Percentiles rank a stretch among this genome's conserved stretches.
Conservation (phyloP, 2,888 invertebrate species). For the Drosophila silvestris region DNA sequence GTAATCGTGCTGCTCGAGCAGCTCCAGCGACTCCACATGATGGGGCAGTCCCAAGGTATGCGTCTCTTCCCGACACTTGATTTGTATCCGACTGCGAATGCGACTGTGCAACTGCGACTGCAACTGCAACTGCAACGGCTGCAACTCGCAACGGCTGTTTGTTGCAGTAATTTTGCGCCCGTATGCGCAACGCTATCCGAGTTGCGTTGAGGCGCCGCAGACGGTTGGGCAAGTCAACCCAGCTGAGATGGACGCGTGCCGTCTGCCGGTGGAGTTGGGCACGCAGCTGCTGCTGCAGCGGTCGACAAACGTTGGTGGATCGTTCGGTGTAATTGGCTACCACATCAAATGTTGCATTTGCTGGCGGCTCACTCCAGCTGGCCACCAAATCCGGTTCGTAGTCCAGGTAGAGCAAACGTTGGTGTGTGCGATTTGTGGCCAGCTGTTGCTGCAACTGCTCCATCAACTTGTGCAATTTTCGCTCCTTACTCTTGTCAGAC, state of each 20-base stretch:
- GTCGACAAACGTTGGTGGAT: slow-evolving; percentile 54
- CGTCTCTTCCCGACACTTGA: slow-evolving; percentile 58
- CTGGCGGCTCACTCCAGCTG: slow-evolving; percentile 52
- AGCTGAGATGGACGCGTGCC: slow-evolving; percentile 62
- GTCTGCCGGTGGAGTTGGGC: slow-evolving; percentile 51
- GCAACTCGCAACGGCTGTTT: slow-evolving; percentile 29
- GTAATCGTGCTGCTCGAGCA: slow-evolving; percentile 24
- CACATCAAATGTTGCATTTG: slow-evolving; percentile 38
- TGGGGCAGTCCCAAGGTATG: slow-evolving; percentile 73
- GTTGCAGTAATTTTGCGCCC: slow-evolving; percentile 74
- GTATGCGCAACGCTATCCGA: slow-evolving; percentile 42
- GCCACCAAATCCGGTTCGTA: slow-evolving; percentile 54
- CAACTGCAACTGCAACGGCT: slow-evolving; percentile 37
- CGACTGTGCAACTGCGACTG: slow-evolving; percentile 64
- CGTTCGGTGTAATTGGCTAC: slow-evolving; percentile 19
- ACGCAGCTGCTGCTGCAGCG: slow-evolving; percentile 54
- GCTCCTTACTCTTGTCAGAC: neutral
- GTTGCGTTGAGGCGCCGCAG: slow-evolving; percentile 27
- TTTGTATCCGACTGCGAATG: slow-evolving; percentile 71
- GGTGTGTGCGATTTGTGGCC: slow-evolving; percentile 4
- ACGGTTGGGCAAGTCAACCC: slow-evolving; percentile 47
- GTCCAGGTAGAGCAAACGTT: slow-evolving; percentile 75
- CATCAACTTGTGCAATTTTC: slow-evolving; percentile 10
- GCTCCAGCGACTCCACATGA: slow-evolving; percentile 57
- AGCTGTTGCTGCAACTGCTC: slow-evolving; percentile 34